Evolutionary conservation across 2,113 vertebrate species (phyloP).

Genomic region (Alethe diademata): DNA sequence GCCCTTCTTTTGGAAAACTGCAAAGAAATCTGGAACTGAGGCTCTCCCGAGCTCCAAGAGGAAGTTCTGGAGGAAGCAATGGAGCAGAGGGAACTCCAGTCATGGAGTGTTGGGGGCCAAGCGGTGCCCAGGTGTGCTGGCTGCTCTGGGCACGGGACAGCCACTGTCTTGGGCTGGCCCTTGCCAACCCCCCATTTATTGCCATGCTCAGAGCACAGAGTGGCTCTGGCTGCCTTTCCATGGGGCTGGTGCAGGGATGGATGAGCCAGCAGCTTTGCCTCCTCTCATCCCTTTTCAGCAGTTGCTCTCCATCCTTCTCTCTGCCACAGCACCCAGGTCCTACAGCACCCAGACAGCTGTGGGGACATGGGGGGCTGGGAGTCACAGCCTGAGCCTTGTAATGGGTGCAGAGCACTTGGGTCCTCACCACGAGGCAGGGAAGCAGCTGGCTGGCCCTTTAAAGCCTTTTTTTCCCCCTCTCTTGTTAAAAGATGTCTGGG

Average conservation of each 20-base stretch:
- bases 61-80: background rate
- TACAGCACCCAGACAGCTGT: fast-evolving
- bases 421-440: fast-evolving
- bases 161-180: fast-evolving
- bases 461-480: background rate
- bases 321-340: background rate
- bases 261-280: background rate
- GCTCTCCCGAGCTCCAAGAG: background rate
- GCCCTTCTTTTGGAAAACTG: background rate
- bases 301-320: background rate
- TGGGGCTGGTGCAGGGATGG: background rate
- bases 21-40: background rate
- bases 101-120: fast-evolving
- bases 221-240: background rate
- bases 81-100: background rate
- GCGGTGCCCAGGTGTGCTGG: background rate
- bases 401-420: fast-evolving
- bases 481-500: conserved; percentile 73
- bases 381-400: fast-evolving
- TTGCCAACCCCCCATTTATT: background rate
- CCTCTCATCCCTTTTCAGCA: background rate
- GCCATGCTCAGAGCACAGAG: background rate
- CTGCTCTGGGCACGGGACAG: fast-evolving
- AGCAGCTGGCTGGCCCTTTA: conserved; percentile 59
- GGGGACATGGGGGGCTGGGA: background rate